Percentiles rank a stretch among this genome's conserved stretches.
Conservation (phyloP, 2,113 vertebrate genomes). For the Emydocephalus ijimae region DNA sequence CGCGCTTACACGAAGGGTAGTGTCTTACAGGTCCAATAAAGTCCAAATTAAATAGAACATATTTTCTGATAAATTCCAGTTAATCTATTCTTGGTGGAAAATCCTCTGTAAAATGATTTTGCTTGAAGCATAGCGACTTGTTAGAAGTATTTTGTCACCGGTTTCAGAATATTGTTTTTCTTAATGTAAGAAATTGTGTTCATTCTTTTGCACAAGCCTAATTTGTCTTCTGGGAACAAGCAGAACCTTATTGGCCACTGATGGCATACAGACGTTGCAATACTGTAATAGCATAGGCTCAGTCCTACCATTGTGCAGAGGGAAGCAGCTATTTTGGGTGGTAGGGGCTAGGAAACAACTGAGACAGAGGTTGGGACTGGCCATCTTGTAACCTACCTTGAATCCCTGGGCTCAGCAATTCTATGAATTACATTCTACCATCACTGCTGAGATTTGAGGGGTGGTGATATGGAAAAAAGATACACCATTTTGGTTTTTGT, state of each 20-base stretch:
- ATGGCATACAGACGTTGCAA: not conserved
- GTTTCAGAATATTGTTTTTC: not conserved
- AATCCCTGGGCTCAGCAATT: not conserved
- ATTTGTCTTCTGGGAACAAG: not conserved
- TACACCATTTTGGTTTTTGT: not conserved
- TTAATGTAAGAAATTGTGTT: not conserved
- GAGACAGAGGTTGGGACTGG: not conserved
- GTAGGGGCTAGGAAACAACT: not conserved
- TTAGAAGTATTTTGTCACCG: not conserved
- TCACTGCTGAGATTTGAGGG: not conserved
- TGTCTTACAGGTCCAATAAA: not conserved
- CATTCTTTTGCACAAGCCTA: not conserved
- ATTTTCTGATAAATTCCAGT: conserved; percentile 3
- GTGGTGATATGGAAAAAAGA: not conserved
- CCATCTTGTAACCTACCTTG: not conserved
- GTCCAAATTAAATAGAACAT: not conserved
- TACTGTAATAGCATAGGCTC: not conserved
- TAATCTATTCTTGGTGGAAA: not conserved
- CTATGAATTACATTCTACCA: not conserved
- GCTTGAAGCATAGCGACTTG: not conserved
- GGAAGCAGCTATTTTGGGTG: not conserved
- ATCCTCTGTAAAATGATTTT: not conserved
- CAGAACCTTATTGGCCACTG: not conserved
- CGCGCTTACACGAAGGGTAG: not conserved
- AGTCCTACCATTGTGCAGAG: not conserved